phyloP scores from a whole-genome alignment of 2,797 vertebrate genomes.

The Scleropages formosus region DNA sequence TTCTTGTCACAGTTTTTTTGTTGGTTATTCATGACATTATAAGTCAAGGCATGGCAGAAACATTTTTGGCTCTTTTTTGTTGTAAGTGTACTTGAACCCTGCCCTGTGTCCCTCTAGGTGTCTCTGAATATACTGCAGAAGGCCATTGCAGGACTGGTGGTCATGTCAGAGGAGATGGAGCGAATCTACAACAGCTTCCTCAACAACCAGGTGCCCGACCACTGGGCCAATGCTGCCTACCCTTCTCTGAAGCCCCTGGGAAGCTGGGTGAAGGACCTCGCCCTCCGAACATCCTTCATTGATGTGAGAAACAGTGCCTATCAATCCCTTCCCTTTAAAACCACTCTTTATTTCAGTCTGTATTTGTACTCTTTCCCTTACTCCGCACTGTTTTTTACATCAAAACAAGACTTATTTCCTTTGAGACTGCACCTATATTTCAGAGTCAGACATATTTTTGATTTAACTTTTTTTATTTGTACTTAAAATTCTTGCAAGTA shows the following conservation, averaged over 20 bases:
- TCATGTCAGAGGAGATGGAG: slow-evolving; percentile 82
- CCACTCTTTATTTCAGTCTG: background rate
- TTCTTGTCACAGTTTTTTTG: background rate
- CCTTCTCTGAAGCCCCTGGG: slow-evolving; percentile 75
- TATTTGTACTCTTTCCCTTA: background rate
- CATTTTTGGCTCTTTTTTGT: background rate
- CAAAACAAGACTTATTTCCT: background rate
- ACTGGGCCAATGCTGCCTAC: slow-evolving; percentile 67
- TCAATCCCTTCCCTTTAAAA: background rate
- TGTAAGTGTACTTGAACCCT: background rate
- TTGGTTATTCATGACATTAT: no score
- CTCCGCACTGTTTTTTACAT: background rate
- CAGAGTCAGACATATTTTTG: background rate
- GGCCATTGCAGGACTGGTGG: slow-evolving; percentile 72
- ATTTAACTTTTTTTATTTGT: background rate
- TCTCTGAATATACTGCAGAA: slow-evolving; percentile 72
- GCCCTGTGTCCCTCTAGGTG: slow-evolving; percentile 47
- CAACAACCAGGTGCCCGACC: slow-evolving; percentile 71
- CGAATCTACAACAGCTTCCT: slow-evolving; percentile 75
- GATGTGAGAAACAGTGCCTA: slow-evolving; percentile 59
- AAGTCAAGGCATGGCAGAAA: no score
- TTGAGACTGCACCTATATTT: background rate
- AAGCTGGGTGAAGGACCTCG: slow-evolving; percentile 73
- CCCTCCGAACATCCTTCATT: slow-evolving; percentile 71
- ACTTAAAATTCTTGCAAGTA: background rate